These are phyloP conservation scores for Abramis brama DNA, from an alignment of 2,113 vertebrate species.

Conservation along the genomic window DNA sequence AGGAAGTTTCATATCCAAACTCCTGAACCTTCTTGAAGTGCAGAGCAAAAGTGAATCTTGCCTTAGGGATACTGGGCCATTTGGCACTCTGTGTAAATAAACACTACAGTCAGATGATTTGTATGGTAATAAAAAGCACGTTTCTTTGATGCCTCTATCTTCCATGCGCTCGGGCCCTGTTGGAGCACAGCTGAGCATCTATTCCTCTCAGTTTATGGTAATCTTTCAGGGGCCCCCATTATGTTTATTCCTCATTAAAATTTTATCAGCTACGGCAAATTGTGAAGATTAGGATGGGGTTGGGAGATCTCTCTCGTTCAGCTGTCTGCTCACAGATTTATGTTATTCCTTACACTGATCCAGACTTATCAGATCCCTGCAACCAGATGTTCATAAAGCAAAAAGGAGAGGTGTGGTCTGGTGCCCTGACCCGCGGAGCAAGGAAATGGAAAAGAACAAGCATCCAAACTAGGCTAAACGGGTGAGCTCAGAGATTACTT, in stretches of 20 bases:
- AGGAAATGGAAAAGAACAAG: slow-evolving; percentile 43
- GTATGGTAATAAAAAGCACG: slow-evolving; percentile 33
- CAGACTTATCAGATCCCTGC: slow-evolving; percentile 59
- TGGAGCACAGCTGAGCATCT: slow-evolving; percentile 52
- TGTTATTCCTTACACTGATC: slow-evolving; percentile 72
- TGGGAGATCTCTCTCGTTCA: slow-evolving; percentile 61
- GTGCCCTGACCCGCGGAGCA: slow-evolving; percentile 48
- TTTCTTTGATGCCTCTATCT: slow-evolving; percentile 31
- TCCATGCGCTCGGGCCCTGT: background rate
- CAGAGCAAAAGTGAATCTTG: background rate
- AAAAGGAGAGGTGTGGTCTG: slow-evolving; percentile 68
- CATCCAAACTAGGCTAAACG: slow-evolving; percentile 21
- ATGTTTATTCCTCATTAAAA: slow-evolving; percentile 77
- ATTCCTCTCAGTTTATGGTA: slow-evolving; percentile 61
- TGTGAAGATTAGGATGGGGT: slow-evolving; percentile 72
- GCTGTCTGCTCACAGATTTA: slow-evolving; percentile 69
- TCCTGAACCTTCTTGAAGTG: background rate
- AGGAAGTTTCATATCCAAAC: background rate
- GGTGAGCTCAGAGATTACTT: background rate
- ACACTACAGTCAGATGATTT: background rate
- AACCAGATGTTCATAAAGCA: slow-evolving; percentile 62
- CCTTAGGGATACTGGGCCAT: background rate
- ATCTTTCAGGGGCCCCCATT: slow-evolving; percentile 70
- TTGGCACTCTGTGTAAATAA: slow-evolving; percentile 6
- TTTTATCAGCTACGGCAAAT: slow-evolving; percentile 75